Evolutionary conservation across 1,140 invertebrate genomes (phyloP), one percentile per base, ranked within the genome.

Genomic region (Diorhabda elongata): DNA sequence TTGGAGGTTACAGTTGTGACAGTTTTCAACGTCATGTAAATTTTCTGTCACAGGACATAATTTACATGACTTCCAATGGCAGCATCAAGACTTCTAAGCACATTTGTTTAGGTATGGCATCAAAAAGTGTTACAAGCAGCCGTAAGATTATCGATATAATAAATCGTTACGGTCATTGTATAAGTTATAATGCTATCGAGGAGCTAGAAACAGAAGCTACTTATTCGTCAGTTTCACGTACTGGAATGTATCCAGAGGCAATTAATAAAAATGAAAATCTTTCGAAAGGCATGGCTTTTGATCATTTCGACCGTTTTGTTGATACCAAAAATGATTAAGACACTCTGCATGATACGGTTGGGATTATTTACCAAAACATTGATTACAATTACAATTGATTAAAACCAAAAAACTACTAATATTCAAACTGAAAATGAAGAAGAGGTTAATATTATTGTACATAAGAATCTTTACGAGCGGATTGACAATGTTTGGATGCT

Each of bases 271-370:
- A 9, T n/a, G 26, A 67, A 43, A 68, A 74, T 43, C 59, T 74
- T 7, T 69, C 43, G 43, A 81, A 80, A 44, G 72, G 76, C 60
- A 66, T 83, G 44, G 82, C 81, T 2, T 84, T 73, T 65, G 81
- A 84, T 69, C 84, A 83, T 74, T 83, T 75, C 70, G 80, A 82
- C 72, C 69, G 82, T 42, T 82, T 78, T 67, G 81, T 81, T 41
- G 82, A 85, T 61, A 84, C 82, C 42, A 42, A 71, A 4, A 78
- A 69, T 73, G 82, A 81, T 44, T 81, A 80, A 74, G 81, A 80
- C 42, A 84, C 81, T 69, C 61, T 84, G 2, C 79, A 84, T 73
- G 83, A 84, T 67, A 84, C 81, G 6, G 82, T 84, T n/a, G 83
- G 82, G 41, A 83, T 84, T 56, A 80, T 81, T 64, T 81, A 75